These are phyloP conservation scores for Contarinia nasturtii DNA, from an alignment of 1,140 invertebrate species.

Conservation along the genomic window DNA sequence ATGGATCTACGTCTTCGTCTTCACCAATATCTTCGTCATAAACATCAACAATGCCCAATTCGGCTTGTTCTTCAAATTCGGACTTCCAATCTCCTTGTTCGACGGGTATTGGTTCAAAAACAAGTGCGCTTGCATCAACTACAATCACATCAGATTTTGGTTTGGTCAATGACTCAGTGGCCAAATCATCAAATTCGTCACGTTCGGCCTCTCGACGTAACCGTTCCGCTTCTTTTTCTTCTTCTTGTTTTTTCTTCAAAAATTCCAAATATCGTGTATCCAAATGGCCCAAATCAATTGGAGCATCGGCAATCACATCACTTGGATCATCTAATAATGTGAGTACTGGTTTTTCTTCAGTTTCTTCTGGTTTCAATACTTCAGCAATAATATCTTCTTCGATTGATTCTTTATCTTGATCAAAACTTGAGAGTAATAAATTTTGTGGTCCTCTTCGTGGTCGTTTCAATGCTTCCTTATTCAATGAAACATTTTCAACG, in stretches of 20 bases:
- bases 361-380: not conserved
- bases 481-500: slow-evolving; percentile 43
- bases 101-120: no score
- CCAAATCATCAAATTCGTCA: not conserved
- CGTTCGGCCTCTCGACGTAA: not conserved
- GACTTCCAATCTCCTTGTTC: slow-evolving; percentile 2
- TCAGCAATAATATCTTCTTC: slow-evolving; percentile 15
- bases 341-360: slow-evolving; percentile 20
- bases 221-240: slow-evolving; percentile 12
- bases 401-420: slow-evolving; percentile 24
- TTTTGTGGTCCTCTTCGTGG: slow-evolving; percentile 40
- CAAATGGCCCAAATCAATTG: slow-evolving; percentile 33
- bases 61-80: slow-evolving; percentile 20
- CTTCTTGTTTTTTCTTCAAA: slow-evolving; percentile 25
- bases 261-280: no score
- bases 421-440: slow-evolving; percentile 46
- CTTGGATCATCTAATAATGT: slow-evolving; percentile 55
- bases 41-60: slow-evolving; percentile 30
- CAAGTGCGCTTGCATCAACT: slow-evolving; percentile 1
- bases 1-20: slow-evolving; percentile 44
- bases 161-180: not conserved
- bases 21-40: slow-evolving; percentile 13
- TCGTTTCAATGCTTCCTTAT: slow-evolving; percentile 31
- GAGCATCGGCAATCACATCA: slow-evolving; percentile 38
- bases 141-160: slow-evolving; percentile 11